A percentile compares a stretch with the other conserved stretches of the same genome.
These are phyloP conservation scores for Antheraea pernyi DNA, from an alignment of 1,140 invertebrate species.

Conservation along the genomic window DNA sequence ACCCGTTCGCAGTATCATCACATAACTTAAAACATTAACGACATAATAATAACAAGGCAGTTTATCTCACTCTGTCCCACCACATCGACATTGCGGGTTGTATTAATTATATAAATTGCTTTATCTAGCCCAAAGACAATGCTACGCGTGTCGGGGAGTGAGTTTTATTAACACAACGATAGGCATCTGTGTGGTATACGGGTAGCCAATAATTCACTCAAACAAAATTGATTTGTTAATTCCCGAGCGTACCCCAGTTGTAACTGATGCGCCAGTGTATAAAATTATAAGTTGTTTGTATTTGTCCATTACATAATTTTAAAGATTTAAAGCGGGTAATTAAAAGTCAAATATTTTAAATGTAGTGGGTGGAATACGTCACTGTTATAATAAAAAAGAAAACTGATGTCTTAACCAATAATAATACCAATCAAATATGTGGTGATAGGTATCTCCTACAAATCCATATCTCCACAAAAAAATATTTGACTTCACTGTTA, in stretches of 20 bases:
- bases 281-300: neutral
- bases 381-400: no score
- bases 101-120: slow-evolving; percentile 75
- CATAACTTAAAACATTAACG: slow-evolving; percentile 30
- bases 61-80: slow-evolving; percentile 56
- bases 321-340: no score
- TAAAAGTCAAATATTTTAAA: no score
- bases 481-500: no score
- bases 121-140: slow-evolving; percentile 66
- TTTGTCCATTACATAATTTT: no score
- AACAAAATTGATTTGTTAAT: slow-evolving; percentile 74
- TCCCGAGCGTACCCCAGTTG: slow-evolving; percentile 42
- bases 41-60: slow-evolving; percentile 64
- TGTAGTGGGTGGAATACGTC: no score
- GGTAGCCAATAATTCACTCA: slow-evolving; percentile 59
- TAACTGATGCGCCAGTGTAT: neutral
- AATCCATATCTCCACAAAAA: no score
- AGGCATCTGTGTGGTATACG: slow-evolving; percentile 55
- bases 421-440: no score
- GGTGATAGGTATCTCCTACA: no score
- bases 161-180: slow-evolving; percentile 68
- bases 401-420: no score
- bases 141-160: slow-evolving; percentile 50
- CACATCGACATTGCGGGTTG: slow-evolving; percentile 42
- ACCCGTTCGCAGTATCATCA: neutral